Base-by-base conservation (phyloP, 2,888 invertebrate genomes). In the Aromia moschata region DNA sequence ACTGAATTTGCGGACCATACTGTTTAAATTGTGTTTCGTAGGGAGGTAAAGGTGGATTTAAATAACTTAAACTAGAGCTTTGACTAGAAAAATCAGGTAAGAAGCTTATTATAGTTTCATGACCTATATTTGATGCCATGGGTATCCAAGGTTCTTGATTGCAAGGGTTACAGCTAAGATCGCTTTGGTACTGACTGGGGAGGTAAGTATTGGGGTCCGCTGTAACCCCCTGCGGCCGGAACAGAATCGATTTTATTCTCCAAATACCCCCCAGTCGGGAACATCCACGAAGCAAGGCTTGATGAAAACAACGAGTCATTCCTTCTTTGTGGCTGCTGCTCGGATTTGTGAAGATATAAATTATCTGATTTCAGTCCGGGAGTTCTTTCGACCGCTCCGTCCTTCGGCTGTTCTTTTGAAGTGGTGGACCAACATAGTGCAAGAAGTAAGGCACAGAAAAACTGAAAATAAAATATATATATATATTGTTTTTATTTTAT, bases 131-230 rank as follows among this genome's bases (percentile, higher is more conserved):
- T 10, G 70, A 56, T n/a, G 90, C 87, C 38, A 93, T 87, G 31
- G 93, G 93, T 70, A 91, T 85, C 93, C 93, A 93, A 58, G 93
- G 93, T 72, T 88, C 86, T 76, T 87, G 85, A 77, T 93, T 92
- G 74, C 93, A 93, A 53, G 90, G 86, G 74, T 90, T 89, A 74
- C 93, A 93, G 63, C 85, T 84, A 72, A 84, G 49, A 60, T 69
- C 58, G 61, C 51, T 10, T 15, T 58, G 69, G 65, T 54, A 55
- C 56, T 37, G 51, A 64, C 52, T 58, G 63, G 16, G 72, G 74
- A 2, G 76, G 71, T 36, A 71, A 63, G 55, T 78, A 76, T 46
- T 69, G 65, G 4, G 65, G 62, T 3, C 62, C 66, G 33, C 57
- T 58, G 37, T 62, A 57, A 20, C 62, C 60, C 10, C 63, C 58